phyloP scores from a whole-genome alignment of 2,797 vertebrate species.

The Acestrorhynchus altus region DNA sequence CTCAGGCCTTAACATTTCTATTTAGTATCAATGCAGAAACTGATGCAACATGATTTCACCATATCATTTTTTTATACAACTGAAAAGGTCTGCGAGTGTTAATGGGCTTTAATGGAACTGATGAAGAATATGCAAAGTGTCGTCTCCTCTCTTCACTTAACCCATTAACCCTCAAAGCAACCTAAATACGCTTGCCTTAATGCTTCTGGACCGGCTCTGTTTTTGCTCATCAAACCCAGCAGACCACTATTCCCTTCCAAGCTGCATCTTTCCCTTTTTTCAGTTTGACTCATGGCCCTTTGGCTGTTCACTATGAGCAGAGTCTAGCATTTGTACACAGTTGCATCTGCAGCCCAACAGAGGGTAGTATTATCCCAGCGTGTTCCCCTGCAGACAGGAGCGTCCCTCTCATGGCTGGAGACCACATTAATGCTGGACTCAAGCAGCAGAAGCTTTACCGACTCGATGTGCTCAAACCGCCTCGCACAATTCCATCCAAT shows the following conservation, averaged over 20 bases:
- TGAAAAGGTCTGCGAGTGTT: not conserved
- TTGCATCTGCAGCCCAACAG: constrained; percentile 66
- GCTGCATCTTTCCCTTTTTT: not conserved
- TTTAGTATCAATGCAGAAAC: too few species aligned
- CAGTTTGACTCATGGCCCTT: not conserved
- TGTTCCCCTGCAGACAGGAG: constrained; percentile 17
- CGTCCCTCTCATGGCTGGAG: not conserved
- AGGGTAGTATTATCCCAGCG: constrained; percentile 70
- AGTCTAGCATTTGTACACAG: constrained; percentile 44
- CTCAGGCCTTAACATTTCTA: too few species aligned
- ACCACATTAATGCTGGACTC: constrained; percentile 28
- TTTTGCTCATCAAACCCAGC: not conserved
- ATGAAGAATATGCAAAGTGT: not conserved
- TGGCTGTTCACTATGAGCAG: not conserved
- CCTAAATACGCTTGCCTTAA: not conserved
- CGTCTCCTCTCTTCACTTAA: not conserved
- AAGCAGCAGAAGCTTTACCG: constrained; percentile 5
- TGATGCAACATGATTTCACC: too few species aligned
- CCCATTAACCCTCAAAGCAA: not conserved
- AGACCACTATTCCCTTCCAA: too few species aligned
- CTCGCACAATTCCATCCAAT: constrained; percentile 9
- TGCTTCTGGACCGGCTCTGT: not conserved
- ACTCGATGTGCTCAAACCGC: constrained; percentile 18
- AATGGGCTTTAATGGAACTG: not conserved
- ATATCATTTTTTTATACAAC: too few species aligned